Base-by-base conservation (phyloP, 2,888 invertebrate species). In the Watsonalla cultraria region DNA sequence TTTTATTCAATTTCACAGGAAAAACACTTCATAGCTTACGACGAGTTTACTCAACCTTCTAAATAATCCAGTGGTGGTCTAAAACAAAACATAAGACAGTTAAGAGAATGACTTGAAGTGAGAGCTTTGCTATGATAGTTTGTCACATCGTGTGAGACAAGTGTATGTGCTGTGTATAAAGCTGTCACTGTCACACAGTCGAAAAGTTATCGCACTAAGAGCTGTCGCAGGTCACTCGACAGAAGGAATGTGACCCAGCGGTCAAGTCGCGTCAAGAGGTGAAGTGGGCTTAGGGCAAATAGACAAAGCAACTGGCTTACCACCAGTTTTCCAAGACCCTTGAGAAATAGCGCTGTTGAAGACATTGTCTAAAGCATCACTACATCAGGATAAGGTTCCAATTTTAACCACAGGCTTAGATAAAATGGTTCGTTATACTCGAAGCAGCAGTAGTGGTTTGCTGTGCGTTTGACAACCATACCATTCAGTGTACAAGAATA, bases 371-470 rank as follows among this genome's bases (percentile, higher is more conserved):
- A 49, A 42, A 46, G 42, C 9, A 11, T 34, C 34, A 24, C 24
- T 24, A 24, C 24, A 24, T 24, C 24, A 24, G 1, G 24, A 1
- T 2, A 24, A 2, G 37, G 9, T 6, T 7, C 37, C 9, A 37
- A 9, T 37, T 37, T 9, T 37, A 6, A 37, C 37, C 6, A 8
- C 6, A 9, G 33, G 24, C 34, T 34, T 7, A 70, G 65, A 67
- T 69, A 70, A 68, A 66, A 67, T 65, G 37, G 37, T 37, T 37
- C 8, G 8, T 68, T 64, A 65, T 69, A 68, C 75, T 76, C 64
- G 67, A 74, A 64, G 57, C 57, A 55, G 49, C n/a, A 39, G 58
- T 56, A 80, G 76, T 66, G 66, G 82, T 79, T 80, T 78, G 65
- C 69, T 57, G 57, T 76, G 70, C 75, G 70, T 72, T 76, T 72